Evolutionary conservation across 2,888 invertebrate genomes (phyloP).

Genomic region (Pimpla rufipes): DNA sequence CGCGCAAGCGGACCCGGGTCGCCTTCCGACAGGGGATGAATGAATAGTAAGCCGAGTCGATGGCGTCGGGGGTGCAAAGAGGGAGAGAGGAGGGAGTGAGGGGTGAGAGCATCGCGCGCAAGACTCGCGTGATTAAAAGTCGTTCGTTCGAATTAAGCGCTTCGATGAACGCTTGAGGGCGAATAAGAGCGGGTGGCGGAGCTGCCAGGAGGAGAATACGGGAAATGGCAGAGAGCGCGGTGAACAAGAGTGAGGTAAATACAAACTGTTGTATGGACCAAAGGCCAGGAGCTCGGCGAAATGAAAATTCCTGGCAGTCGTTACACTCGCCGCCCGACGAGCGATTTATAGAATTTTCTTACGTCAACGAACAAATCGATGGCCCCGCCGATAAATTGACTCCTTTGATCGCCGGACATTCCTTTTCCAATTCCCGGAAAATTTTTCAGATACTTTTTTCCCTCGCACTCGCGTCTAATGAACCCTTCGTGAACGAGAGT

Average conservation of each 20-base stretch:
- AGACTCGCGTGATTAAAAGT: constrained; percentile 70
- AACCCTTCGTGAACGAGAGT: no score
- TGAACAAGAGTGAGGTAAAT: constrained; percentile 58
- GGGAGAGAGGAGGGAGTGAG: neutral
- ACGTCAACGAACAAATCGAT: neutral
- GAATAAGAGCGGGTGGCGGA: constrained; percentile 34
- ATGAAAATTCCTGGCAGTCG: constrained; percentile 30
- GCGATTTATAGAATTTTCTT: neutral
- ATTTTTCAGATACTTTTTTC: no score
- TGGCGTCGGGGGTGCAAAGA: constrained; percentile 46
- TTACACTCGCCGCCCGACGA: constrained; percentile 10
- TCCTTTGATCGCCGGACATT: no score
- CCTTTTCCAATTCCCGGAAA: neutral
- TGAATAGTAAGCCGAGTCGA: constrained; percentile 62
- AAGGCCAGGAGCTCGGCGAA: constrained; percentile 7
- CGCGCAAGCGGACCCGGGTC: constrained; percentile 43
- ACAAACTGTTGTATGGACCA: constrained; percentile 39
- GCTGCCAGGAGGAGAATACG: constrained; percentile 13
- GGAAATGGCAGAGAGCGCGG: constrained; percentile 53
- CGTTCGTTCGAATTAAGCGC: constrained; percentile 69
- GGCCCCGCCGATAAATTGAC: neutral
- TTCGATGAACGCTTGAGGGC: constrained; percentile 59
- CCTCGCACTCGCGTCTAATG: neutral
- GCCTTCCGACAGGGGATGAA: constrained; percentile 45
- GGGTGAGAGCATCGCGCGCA: constrained; percentile 45